These are phyloP conservation scores for Ecliptopera silaceata DNA, from an alignment of 2,888 invertebrate species.

Conservation along the genomic window DNA sequence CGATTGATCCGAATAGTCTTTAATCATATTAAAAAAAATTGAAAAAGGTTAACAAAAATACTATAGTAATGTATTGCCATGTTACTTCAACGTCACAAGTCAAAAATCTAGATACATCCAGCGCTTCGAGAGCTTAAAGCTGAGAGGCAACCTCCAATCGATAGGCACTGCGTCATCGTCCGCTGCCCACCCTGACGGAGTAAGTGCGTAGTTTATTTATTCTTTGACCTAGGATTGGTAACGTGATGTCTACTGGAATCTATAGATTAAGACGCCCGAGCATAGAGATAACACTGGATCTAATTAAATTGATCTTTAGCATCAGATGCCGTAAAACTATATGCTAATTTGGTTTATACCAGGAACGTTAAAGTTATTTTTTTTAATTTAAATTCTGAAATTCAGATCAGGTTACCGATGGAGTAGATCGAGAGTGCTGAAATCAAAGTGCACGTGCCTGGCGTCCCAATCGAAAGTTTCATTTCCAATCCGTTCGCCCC, in stretches of 20 bases:
- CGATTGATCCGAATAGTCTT: not conserved
- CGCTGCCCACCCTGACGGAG: slow-evolving; percentile 36
- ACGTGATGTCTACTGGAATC: slow-evolving; percentile 36
- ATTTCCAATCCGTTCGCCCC: slow-evolving; percentile 45
- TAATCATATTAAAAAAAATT: too few relatives aligned
- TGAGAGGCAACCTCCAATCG: slow-evolving; percentile 47
- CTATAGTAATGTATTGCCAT: too few relatives aligned
- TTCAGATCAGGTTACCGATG: slow-evolving; percentile 52
- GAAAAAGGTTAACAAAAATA: too few relatives aligned
- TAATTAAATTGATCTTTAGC: too few relatives aligned
- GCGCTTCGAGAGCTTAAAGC: slow-evolving; percentile 1
- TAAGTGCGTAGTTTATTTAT: slow-evolving; percentile 60
- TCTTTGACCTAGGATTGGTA: slow-evolving; percentile 54
- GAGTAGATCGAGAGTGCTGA: slow-evolving; percentile 58
- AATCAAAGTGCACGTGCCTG: slow-evolving; percentile 66
- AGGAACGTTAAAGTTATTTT: slow-evolving; percentile 14
- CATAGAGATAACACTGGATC: too few relatives aligned
- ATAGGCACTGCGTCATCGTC: slow-evolving; percentile 67
- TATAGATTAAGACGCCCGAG: too few relatives aligned
- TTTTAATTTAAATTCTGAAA: slow-evolving; percentile 46
- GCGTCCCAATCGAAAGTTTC: slow-evolving; percentile 47
- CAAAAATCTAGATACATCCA: slow-evolving; percentile 10
- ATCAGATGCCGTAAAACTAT: too few relatives aligned
- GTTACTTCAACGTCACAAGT: not conserved
- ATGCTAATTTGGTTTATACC: slow-evolving; percentile 19